Conservation (phyloP, 2,113 vertebrate species). For the Microtus oregoni region DNA sequence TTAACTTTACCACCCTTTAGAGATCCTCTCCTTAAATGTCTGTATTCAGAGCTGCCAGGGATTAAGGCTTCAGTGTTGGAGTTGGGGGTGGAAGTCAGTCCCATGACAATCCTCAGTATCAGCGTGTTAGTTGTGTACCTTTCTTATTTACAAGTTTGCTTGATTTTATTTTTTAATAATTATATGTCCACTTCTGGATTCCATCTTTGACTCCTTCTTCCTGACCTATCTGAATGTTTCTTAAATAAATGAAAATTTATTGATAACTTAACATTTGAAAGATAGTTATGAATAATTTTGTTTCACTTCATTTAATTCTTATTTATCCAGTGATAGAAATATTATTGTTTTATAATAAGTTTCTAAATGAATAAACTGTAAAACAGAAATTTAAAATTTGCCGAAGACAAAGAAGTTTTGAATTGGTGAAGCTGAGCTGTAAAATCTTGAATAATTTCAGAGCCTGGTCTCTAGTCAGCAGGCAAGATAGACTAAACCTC, state of each 20-base stretch:
- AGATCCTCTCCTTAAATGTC: not conserved
- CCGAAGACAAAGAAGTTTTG: not conserved
- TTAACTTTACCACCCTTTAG: not conserved
- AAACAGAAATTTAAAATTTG: not conserved
- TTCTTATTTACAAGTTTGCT: not conserved
- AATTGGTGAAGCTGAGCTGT: not conserved
- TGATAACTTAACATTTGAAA: not conserved
- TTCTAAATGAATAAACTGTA: not conserved
- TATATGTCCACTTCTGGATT: not conserved
- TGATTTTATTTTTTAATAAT: not conserved
- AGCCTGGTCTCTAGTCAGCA: not conserved
- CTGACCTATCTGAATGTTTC: not conserved
- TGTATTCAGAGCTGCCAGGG: not conserved
- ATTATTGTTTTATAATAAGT: not conserved
- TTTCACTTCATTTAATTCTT: not conserved
- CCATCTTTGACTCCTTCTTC: not conserved
- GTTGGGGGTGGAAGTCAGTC: not conserved
- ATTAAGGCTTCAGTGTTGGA: not conserved
- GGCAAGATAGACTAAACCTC: not conserved
- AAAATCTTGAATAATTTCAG: not conserved
- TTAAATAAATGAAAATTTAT: conserved; percentile 1
- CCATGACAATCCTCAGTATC: not conserved
- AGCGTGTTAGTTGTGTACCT: not conserved
- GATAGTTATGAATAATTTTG: not conserved
- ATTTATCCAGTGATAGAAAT: not conserved